Base-by-base conservation (phyloP, 2,797 vertebrate genomes). In the Leptodactylus fallax region DNA sequence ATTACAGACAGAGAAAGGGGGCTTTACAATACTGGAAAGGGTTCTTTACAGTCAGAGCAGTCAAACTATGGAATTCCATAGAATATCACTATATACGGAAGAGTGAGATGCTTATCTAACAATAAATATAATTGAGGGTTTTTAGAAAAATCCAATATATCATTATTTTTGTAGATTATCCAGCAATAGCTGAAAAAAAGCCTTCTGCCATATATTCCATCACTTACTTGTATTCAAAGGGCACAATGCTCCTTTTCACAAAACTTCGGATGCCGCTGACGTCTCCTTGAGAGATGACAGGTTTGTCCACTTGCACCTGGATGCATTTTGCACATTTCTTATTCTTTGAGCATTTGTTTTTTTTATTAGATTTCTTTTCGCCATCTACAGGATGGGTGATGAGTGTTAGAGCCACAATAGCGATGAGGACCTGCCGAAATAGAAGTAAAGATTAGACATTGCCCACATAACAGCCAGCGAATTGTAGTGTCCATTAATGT, bases 191-290 rank as follows among this genome's bases (percentile, higher is more conserved):
- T n/a, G n/a, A n/a, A n/a, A n/a, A n/a, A n/a, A n/a, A n/a, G n/a
- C n/a, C n/a, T n/a, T n/a, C n/a, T n/a, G n/a, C n/a, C n/a, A n/a
- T n/a, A n/a, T n/a, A n/a, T n/a, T n/a, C n/a, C n/a, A n/a, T n/a
- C n/a, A n/a, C 87, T 86, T 71, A 89, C 87, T 17, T 19, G 13
- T 86, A 86, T 3, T n/a, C 45, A 45, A 85, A 89, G 9, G 84
- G 79, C 21, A 82, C 87, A 19, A 89, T 82, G 69, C 53, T 81
- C 53, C 87, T 63, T 4, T 56, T 16, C 1, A 3, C 0, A 9
- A 89, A 77, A 55, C 10, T 14, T 16, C 78, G 81, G 19, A 81
- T 25, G 9, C 5, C 7, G 3, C 17, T 19, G 2, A 7, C 1
- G 7, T 16, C 7, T 8, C 0, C 3, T 1, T 53, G 19, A 1